A percentile compares a stretch with the other conserved stretches of the same genome.
Conservation (phyloP, 2,888 invertebrate species). For the Heliothis peltigera region DNA sequence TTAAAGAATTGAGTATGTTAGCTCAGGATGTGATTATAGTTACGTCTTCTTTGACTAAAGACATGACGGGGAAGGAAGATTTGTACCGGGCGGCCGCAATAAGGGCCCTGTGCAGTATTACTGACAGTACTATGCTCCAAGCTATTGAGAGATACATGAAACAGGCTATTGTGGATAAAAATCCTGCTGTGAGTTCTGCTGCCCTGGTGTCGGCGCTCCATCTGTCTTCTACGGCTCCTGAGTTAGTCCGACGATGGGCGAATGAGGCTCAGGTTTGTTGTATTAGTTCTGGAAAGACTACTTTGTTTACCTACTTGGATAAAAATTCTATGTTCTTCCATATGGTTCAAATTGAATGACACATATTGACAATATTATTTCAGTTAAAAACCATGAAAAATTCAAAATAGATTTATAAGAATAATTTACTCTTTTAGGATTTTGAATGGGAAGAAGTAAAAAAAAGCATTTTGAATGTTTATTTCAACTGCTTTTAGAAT, state of each 20-base stretch:
- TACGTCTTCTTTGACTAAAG: conserved; percentile 98
- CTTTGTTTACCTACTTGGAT: too few species aligned
- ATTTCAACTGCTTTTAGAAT: too few species aligned
- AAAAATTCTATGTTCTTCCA: too few species aligned
- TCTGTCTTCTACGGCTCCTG: conserved; percentile 94
- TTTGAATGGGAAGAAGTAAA: too few species aligned
- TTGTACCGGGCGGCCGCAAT: conserved; percentile 98
- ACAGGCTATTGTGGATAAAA: conserved; percentile 99
- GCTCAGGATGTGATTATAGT: conserved; percentile 99
- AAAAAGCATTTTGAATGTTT: too few species aligned
- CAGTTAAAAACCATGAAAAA: too few species aligned
- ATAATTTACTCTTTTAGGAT: too few species aligned
- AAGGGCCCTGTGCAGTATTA: conserved; percentile 98
- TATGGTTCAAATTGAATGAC: too few species aligned
- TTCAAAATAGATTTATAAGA: too few species aligned
- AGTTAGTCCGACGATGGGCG: conserved; percentile 99
- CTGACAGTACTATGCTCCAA: conserved; percentile 98
- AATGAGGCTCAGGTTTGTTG: conserved; percentile 97
- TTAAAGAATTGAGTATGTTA: conserved; percentile 97
- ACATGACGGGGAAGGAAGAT: conserved; percentile 99
- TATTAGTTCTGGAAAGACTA: too few species aligned
- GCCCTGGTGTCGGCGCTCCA: conserved; percentile 98
- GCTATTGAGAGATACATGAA: conserved; percentile 99
- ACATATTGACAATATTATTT: too few species aligned
- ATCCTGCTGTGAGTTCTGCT: conserved; percentile 98